phyloP scores from a whole-genome alignment of 2,113 vertebrate species.

The Mus spicilegus region DNA sequence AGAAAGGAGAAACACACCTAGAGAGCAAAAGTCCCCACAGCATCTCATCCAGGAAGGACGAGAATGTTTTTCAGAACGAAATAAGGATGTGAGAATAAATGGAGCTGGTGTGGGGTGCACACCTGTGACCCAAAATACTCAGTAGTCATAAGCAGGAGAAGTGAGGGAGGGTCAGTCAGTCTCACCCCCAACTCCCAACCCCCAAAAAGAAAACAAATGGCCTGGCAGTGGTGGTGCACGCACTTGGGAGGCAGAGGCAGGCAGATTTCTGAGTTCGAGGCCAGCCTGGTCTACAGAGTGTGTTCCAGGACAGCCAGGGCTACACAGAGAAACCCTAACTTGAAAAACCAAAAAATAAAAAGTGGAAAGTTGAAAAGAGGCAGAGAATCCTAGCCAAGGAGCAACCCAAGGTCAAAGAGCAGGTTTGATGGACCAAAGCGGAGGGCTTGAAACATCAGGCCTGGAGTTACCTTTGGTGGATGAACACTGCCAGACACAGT shows the following conservation, averaged over 20 bases:
- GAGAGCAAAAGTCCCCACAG: rapidly evolving
- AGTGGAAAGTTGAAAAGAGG: not conserved
- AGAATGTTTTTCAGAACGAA: too few relatives aligned
- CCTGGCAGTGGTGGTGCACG: too few relatives aligned
- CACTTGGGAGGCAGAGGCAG: too few relatives aligned
- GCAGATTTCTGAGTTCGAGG: too few relatives aligned
- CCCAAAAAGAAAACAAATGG: not conserved
- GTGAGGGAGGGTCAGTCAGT: not conserved
- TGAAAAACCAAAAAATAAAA: too few relatives aligned
- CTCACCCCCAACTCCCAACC: too few relatives aligned
- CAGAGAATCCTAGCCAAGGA: not conserved
- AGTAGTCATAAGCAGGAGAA: not conserved
- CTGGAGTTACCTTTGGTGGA: not conserved
- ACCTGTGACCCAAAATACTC: not conserved
- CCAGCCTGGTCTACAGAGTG: too few relatives aligned
- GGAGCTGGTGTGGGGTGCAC: not conserved
- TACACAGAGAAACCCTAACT: too few relatives aligned
- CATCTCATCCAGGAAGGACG: not conserved
- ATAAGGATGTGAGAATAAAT: not conserved
- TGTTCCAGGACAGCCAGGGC: too few relatives aligned
- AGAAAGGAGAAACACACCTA: not conserved
- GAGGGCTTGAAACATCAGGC: not conserved
- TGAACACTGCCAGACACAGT: not conserved
- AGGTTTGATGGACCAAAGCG: not conserved
- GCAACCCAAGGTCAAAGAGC: not conserved